phyloP scores from a whole-genome alignment of 2,888 invertebrate species.

The Synergus umbraculus region DNA sequence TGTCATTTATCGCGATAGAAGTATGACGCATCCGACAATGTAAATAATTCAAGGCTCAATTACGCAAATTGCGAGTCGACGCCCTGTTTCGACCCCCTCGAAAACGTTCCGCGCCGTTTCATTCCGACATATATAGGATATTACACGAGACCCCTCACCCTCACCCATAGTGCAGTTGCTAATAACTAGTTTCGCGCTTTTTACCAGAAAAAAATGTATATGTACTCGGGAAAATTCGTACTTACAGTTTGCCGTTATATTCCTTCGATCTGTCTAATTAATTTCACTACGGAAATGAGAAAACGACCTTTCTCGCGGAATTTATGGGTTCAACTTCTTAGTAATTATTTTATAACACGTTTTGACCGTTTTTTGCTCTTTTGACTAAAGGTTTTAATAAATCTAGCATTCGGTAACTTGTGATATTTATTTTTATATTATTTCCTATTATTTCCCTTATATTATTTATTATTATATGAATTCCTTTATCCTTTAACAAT shows the following conservation, averaged over 20 bases:
- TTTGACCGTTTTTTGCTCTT: neutral
- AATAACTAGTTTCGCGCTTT: slow-evolving; percentile 61
- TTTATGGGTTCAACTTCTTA: slow-evolving; percentile 9
- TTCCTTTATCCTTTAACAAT: no score
- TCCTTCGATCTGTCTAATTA: slow-evolving; percentile 24
- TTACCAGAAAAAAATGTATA: neutral
- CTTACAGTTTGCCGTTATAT: slow-evolving; percentile 24
- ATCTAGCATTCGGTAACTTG: neutral
- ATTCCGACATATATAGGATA: slow-evolving; percentile 53
- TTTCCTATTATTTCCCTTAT: no score
- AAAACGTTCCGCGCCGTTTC: slow-evolving; percentile 61
- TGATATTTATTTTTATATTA: neutral
- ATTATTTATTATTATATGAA: no score
- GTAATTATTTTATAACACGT: neutral
- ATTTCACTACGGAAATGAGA: slow-evolving; percentile 3
- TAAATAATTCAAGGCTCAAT: slow-evolving; percentile 77
- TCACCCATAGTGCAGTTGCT: slow-evolving; percentile 56
- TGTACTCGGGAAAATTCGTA: slow-evolving; percentile 49
- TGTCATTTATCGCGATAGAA: slow-evolving; percentile 62
- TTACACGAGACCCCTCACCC: slow-evolving; percentile 38
- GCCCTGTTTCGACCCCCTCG: slow-evolving; percentile 52
- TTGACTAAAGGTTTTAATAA: neutral
- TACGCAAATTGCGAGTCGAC: slow-evolving; percentile 73
- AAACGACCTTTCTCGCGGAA: neutral
- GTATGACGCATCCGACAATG: slow-evolving; percentile 73